Evolutionary conservation across 2,888 invertebrate genomes (phyloP), one percentile per base, ranked within the genome.

Genomic region (Nemapogon koenigi): DNA sequence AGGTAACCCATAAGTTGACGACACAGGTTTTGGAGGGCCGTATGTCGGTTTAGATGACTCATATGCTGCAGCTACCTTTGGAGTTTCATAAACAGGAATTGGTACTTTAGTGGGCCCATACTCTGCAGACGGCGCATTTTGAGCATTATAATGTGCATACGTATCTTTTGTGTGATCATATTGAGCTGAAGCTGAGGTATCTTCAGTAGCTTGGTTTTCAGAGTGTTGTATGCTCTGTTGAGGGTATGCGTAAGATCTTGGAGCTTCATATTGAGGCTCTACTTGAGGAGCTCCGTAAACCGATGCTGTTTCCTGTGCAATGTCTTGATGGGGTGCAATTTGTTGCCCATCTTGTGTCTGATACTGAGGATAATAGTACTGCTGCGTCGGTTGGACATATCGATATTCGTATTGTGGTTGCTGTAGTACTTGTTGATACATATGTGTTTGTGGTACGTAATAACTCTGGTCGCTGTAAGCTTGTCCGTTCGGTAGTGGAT

Each of bases 371-470:
- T 62, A 60, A n/a, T 33, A 33, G 13, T 33, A 33, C 11, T 33
- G 6, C n/a, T 15, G 37, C 28, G 37, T 28, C 6, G 37, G 37
- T 13, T 37, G 63, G 1, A 62, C 56, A 41, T 71, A 73, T 22
- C 57, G 61, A 35, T 71, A 70, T 41, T 71, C 63, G 40, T 69
- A 68, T 35, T 59, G 62, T 25, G 61, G 66, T 16, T 69, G 60
- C 27, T 65, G 53, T 15, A 53, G 45, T 8, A 63, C 65, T 37
- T 61, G 61, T 38, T 61, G 65, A 16, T 70, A 69, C 3, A 60
- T 40, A 45, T 70, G 65, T 17, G 61, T 54, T 43, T 60, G 59
- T 7, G 64, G 47, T 27, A 55, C 46, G 35, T 60, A 54, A 43
- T 69, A 67, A 17, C 62, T 60, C 22, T 59, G 61, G 8, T 13